Base-by-base conservation (phyloP, 2,113 vertebrate species). In the Pimephales promelas region DNA sequence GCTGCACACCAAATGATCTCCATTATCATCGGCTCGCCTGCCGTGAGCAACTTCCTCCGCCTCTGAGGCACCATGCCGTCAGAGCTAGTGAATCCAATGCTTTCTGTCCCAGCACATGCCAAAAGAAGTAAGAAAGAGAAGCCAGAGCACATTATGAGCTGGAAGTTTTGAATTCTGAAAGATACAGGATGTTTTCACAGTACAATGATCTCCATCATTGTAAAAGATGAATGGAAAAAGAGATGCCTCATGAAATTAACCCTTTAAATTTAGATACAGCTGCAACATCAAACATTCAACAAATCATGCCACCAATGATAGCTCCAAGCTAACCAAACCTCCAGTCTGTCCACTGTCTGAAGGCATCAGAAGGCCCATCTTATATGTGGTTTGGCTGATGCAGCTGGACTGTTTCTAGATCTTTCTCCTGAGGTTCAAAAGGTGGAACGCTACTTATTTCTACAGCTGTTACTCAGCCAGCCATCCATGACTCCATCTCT, bases 21-120 rank as follows among this genome's bases (percentile, higher is more conserved):
- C 61, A 80, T 73, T 61, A 84, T 71, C 76, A 74, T 71, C 70
- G 1, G 34, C 70, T 59, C 24, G 34, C 54, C 80, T 9, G 71
- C 54, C 9, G 54, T 7, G 10, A 61, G 71, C n/a, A 16, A n/a
- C 70, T 61, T 73, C 52, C 54, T 62, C 34, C 59, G 26, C 59
- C 59, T 79, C 43, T 22, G 34, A 79, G 77, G 40, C 59, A 64
- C 40, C 16, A 49, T 43, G 54, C 34, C n/a, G 43, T 16, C 36
- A 72, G 43, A 74, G 45, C 14, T 2, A 77, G 73, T 14, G 22
- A 68, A 66, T 28, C 75, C 8, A 40, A 28, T 61, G 76, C 24
- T 61, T 45, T 78, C 56, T 78, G 34, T 43, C 22, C 4, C 36
- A 3, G n/a, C 4, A 10, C 13, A 43, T 4, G 22, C 20, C 40